Percentiles rank a stretch among this genome's conserved stretches.
These are phyloP conservation scores for Diarsia rubi DNA, from an alignment of 2,888 invertebrate genomes.

Conservation along the genomic window DNA sequence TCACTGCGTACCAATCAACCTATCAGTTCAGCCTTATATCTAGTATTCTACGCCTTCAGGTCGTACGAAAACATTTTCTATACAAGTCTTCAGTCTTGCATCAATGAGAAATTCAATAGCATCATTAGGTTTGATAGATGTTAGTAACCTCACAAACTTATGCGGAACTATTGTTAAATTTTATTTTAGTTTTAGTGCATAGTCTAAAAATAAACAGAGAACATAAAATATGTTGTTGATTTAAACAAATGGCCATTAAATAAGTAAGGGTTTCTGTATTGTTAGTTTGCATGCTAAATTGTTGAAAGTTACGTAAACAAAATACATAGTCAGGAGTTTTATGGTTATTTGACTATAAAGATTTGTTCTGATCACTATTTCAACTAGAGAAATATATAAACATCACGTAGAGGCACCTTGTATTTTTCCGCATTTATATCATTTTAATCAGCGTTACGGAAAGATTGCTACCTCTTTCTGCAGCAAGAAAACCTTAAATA, in stretches of 20 bases:
- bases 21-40: not conserved
- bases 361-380: constrained; percentile 38
- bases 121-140: not conserved
- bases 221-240: constrained; percentile 15
- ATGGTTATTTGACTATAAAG: constrained; percentile 27
- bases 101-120: not conserved
- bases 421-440: not conserved
- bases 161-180: constrained; percentile 32
- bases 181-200: constrained; percentile 7
- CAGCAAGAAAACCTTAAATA: no score
- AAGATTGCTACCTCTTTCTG: no score
- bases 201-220: constrained; percentile 32
- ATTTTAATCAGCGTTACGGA: not conserved
- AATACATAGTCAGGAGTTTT: constrained; percentile 33
- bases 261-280: constrained; percentile 26
- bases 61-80: not conserved
- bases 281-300: constrained; percentile 43
- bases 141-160: constrained; percentile 10
- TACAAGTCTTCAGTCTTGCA: not conserved
- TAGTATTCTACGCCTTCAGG: not conserved
- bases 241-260: constrained; percentile 35
- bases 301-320: constrained; percentile 41
- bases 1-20: no score
- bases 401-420: constrained; percentile 2
- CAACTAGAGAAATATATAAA: constrained; percentile 5